phyloP scores from a whole-genome alignment of 2,797 vertebrate genomes.

The Lateolabrax maculatus region DNA sequence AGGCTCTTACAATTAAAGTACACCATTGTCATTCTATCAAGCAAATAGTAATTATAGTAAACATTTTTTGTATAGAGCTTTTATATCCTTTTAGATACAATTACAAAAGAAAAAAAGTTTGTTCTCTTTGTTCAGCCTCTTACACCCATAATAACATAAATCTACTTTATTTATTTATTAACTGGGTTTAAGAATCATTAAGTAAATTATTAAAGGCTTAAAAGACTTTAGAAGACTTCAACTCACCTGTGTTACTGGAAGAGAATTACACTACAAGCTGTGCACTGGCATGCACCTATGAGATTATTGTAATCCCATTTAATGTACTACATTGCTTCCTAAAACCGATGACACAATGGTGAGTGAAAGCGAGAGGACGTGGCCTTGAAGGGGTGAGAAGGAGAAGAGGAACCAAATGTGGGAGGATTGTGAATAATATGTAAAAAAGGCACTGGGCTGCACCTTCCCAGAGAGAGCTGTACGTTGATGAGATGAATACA shows the following conservation, averaged over 20 bases:
- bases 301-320: slow-evolving; percentile 52
- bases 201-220: not conserved
- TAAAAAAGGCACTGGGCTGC: not conserved
- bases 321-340: slow-evolving; percentile 38
- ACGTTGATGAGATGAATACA: no score
- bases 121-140: no score
- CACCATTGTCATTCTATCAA: not conserved
- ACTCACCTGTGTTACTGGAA: not conserved
- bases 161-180: not conserved
- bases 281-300: not conserved
- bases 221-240: not conserved
- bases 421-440: slow-evolving; percentile 9
- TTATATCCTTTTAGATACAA: not conserved
- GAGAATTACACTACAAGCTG: not conserved
- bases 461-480: not conserved
- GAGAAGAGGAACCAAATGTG: slow-evolving; percentile 14
- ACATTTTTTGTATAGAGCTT: not conserved
- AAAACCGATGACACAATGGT: not conserved
- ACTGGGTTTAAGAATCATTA: not conserved
- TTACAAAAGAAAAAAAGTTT: not conserved
- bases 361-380: slow-evolving; percentile 27
- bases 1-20: not conserved
- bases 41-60: not conserved
- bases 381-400: slow-evolving; percentile 1
- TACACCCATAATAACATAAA: not conserved